Conservation (phyloP, 2,113 vertebrate species). For the Muntiacus reevesi region DNA sequence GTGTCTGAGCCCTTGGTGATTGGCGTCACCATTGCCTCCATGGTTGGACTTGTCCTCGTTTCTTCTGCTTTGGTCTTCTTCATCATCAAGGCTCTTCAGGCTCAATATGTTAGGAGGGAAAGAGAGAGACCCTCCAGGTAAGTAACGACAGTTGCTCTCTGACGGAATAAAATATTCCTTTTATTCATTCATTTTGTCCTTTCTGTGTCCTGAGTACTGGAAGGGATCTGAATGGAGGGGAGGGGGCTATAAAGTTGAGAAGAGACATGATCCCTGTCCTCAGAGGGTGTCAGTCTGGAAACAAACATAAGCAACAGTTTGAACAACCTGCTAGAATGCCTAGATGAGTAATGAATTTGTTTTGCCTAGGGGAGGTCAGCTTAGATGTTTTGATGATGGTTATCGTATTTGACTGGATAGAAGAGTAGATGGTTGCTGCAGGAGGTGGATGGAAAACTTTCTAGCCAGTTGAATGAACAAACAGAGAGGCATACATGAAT, state of each 20-base stretch:
- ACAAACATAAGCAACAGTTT: background rate
- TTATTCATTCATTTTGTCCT: background rate
- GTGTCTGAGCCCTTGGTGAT: slow-evolving; percentile 93
- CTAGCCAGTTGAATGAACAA: background rate
- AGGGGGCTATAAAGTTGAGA: background rate
- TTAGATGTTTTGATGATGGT: background rate
- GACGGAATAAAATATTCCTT: background rate
- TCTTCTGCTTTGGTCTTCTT: slow-evolving; percentile 88
- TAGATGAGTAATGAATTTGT: background rate
- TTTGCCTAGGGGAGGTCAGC: background rate
- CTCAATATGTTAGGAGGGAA: slow-evolving; percentile 86
- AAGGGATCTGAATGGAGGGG: background rate
- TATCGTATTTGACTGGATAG: background rate
- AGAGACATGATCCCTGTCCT: background rate
- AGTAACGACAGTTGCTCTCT: slow-evolving; percentile 48
- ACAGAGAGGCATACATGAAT: background rate
- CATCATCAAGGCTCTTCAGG: slow-evolving; percentile 85
- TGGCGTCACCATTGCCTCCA: slow-evolving; percentile 88
- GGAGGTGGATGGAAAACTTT: background rate
- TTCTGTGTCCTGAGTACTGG: background rate
- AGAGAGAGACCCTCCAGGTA: slow-evolving; percentile 86
- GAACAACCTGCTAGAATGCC: background rate
- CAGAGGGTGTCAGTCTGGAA: background rate
- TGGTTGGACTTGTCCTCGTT: slow-evolving; percentile 89
- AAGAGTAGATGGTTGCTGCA: background rate